phyloP scores from a whole-genome alignment of 2,797 vertebrate genomes.

The Thripadectes ignobilis region DNA sequence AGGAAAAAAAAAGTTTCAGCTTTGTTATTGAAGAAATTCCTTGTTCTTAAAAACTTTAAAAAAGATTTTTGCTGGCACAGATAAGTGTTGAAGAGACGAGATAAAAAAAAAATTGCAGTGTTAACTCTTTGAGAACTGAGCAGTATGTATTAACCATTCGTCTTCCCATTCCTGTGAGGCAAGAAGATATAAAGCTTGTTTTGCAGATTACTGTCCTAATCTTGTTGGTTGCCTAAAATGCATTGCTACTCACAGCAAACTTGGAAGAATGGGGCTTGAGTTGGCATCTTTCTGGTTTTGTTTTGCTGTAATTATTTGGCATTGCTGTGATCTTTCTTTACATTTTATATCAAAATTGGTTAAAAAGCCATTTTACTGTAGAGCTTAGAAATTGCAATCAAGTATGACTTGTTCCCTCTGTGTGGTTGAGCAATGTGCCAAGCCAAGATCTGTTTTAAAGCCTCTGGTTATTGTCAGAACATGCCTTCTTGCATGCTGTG shows the following conservation, averaged over 20 bases:
- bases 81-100: background rate
- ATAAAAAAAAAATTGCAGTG: background rate
- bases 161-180: background rate
- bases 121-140: background rate
- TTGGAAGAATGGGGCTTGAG: background rate
- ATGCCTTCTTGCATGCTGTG: background rate
- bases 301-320: background rate
- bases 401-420: background rate
- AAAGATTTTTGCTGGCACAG: background rate
- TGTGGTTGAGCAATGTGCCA: background rate
- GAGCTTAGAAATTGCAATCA: background rate
- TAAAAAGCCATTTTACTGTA: background rate
- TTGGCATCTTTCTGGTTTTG: background rate
- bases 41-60: background rate
- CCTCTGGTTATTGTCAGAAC: conserved; percentile 9
- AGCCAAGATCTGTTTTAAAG: background rate
- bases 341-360: background rate
- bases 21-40: background rate
- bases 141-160: background rate
- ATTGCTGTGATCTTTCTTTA: background rate
- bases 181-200: background rate
- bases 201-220: background rate
- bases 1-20: background rate
- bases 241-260: background rate
- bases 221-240: background rate